A percentile compares a stretch with the other conserved stretches of the same genome.
These are phyloP conservation scores for Rhabdornis inornatus DNA, from an alignment of 2,113 vertebrate species.

Conservation along the genomic window DNA sequence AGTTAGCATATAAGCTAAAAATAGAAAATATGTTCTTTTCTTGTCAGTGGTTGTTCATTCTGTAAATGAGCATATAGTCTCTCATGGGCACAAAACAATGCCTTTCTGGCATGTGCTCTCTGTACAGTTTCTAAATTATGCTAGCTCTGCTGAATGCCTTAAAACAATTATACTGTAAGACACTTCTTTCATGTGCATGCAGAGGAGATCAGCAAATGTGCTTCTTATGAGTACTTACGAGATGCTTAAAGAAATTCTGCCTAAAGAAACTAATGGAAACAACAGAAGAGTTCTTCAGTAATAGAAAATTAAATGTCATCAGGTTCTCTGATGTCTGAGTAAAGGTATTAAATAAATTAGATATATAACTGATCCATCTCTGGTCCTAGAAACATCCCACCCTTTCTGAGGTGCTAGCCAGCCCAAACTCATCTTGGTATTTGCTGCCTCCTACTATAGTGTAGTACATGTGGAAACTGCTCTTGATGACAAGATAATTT, in stretches of 20 bases:
- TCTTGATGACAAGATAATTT: constrained; percentile 17
- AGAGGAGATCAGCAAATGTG: neutral
- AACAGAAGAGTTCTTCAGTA: neutral
- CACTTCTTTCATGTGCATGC: neutral
- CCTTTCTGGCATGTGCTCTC: neutral
- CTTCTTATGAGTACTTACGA: neutral
- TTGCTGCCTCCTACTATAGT: neutral
- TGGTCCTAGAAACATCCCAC: neutral
- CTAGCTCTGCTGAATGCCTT: neutral
- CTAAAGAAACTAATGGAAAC: neutral
- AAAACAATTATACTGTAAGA: neutral
- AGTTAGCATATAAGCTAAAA: constrained; percentile 10
- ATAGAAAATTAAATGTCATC: neutral
- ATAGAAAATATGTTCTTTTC: constrained; percentile 10
- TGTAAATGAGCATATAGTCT: neutral
- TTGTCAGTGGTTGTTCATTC: neutral
- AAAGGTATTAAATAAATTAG: neutral
- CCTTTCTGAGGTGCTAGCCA: neutral
- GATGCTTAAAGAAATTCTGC: neutral
- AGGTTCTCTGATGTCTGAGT: neutral
- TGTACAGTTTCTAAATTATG: neutral
- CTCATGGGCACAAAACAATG: neutral
- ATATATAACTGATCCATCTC: neutral
- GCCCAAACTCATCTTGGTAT: neutral
- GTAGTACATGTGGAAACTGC: neutral